Evolutionary conservation across 2,888 invertebrate species (phyloP).

Genomic region (Falcaria lacertinaria): DNA sequence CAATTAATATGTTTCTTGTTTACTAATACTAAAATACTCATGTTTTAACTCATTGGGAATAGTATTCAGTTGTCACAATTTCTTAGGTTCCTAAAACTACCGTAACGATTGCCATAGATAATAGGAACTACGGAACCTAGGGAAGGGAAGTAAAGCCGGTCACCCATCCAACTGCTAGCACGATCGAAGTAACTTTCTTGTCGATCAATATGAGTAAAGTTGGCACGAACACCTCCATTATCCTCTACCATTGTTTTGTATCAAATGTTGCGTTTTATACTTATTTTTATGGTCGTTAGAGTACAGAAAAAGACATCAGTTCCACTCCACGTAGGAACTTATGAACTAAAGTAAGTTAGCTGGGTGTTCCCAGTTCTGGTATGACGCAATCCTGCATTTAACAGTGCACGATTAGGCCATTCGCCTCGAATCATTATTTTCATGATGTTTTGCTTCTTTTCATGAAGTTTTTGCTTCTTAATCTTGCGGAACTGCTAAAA

Average conservation of each 20-base stretch:
- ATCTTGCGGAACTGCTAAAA: not conserved
- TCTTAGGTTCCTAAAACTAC: too few relatives aligned
- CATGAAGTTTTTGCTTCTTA: not conserved
- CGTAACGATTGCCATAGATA: too few relatives aligned
- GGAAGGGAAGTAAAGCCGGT: too few relatives aligned
- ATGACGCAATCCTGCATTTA: slow-evolving; percentile 1
- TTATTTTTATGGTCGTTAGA: not conserved
- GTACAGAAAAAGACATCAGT: not conserved
- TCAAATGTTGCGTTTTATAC: not conserved
- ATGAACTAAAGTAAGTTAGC: not conserved
- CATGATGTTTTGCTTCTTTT: not conserved
- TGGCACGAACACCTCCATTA: too few relatives aligned
- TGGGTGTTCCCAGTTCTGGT: not conserved
- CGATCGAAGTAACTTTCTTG: too few relatives aligned
- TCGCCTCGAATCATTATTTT: not conserved
- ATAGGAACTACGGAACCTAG: too few relatives aligned
- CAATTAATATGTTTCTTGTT: too few relatives aligned
- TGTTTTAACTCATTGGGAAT: too few relatives aligned
- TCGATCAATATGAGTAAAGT: too few relatives aligned
- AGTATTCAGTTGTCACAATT: too few relatives aligned
- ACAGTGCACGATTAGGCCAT: not conserved
- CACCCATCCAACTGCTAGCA: too few relatives aligned
- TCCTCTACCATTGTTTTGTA: not conserved
- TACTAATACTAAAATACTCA: too few relatives aligned
- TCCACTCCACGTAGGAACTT: not conserved